Evolutionary conservation across 2,888 invertebrate species (phyloP).

Genomic region (Cerastis leucographa): DNA sequence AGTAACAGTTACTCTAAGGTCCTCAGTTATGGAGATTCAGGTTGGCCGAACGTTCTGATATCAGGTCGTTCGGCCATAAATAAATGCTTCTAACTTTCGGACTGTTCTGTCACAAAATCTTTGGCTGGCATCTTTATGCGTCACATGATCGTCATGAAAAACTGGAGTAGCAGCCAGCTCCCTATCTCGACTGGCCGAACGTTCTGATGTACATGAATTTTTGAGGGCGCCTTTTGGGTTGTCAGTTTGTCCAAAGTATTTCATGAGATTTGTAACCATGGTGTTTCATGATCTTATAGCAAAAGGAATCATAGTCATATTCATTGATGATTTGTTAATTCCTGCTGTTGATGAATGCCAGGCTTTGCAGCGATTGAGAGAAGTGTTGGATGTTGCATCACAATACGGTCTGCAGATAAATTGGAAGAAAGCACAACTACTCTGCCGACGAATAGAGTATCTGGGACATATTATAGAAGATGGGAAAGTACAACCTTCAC

Average conservation of each 20-base stretch:
- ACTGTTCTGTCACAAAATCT: too few relatives aligned
- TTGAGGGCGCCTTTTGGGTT: constrained; percentile 5
- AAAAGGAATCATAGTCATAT: background rate
- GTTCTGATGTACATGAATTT: too few relatives aligned
- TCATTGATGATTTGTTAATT: background rate
- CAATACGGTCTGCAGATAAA: constrained; percentile 48
- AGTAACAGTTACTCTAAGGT: too few relatives aligned
- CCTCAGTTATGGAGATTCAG: too few relatives aligned
- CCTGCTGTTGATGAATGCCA: background rate
- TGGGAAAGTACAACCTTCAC: constrained; percentile 45
- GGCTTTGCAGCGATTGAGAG: background rate
- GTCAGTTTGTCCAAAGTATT: background rate
- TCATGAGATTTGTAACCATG: background rate
- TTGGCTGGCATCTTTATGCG: too few relatives aligned
- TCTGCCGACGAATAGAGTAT: constrained; percentile 39
- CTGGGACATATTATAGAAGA: constrained; percentile 58
- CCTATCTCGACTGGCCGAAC: too few relatives aligned
- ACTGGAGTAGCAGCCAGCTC: too few relatives aligned
- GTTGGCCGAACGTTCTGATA: too few relatives aligned
- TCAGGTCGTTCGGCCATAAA: too few relatives aligned
- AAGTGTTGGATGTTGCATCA: constrained; percentile 40
- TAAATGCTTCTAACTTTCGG: too few relatives aligned
- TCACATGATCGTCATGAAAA: too few relatives aligned
- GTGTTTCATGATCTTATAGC: background rate
- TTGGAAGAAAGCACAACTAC: constrained; percentile 38